Evolutionary conservation across 2,113 vertebrate species (phyloP), one percentile per base, ranked within the genome.

Genomic region (Dromas ardeola): DNA sequence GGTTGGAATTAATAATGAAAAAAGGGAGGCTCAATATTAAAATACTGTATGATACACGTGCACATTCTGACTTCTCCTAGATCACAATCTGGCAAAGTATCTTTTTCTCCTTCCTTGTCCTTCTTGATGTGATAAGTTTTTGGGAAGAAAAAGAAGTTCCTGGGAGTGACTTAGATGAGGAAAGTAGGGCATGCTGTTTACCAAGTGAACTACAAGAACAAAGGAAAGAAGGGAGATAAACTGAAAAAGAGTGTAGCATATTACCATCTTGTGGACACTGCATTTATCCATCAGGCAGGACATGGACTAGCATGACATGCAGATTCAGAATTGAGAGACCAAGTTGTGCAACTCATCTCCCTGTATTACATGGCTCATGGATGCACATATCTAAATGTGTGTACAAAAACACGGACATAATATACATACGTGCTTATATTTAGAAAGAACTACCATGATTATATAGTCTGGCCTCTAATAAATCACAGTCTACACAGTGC

Each of bases 401-500:
- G 1, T 23, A 5, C 8, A 8, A 22, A 52, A 40, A 49, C 9
- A 27, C 0, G 1, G 50, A 6, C 6, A 40, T 56, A 73, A 81
- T n/a, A 36, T 4, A 29, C 29, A 43, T 9, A 13, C 1, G 0
- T 26, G 17, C 23, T 82, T 62, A 1, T 21, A 36, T 62, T 55
- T 76, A 32, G 25, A 42, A 42, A 79, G 72, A 49, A 42, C 19
- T 66, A 42, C 56, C n/a, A 7, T 25, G 22, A 15, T 55, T 72
- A 50, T 13, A 61, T 36, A 11, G 9, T 29, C 52, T 55, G 61
- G 22, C 45, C 32, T 86, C 38, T 65, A 27, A 50, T 19, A 61
- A 32, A 86, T 34, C 16, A 38, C 9, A 77, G 47, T 15, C 42
- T 83, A 32, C 14, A 19, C 27, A 40, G 26, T 43, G 40, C 11